A percentile compares a stretch with the other conserved stretches of the same genome.
Conservation (phyloP, 2,797 vertebrate species). For the Diplodus sargus region DNA sequence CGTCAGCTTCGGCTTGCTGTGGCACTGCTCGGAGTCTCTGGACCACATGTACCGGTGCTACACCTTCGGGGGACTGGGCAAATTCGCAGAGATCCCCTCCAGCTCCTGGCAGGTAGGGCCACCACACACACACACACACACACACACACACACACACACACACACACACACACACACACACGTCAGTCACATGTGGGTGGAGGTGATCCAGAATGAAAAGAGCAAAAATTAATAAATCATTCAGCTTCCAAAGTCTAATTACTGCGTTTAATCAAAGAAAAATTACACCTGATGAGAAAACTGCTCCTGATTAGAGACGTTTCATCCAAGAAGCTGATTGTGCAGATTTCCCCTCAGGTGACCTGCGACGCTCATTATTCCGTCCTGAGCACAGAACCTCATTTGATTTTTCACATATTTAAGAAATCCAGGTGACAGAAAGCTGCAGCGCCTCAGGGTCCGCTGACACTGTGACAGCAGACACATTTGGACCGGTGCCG, state of each 20-base stretch:
- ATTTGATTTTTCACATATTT: neutral
- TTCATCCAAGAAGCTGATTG: slow-evolving; percentile 15
- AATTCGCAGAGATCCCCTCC: slow-evolving; percentile 92
- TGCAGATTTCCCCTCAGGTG: neutral
- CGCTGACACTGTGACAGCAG: too few relatives aligned
- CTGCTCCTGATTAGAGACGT: slow-evolving; percentile 14
- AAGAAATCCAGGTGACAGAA: neutral
- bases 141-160: too few relatives aligned
- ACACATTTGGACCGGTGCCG: slow-evolving; percentile 27
- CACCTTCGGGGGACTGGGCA: slow-evolving; percentile 89
- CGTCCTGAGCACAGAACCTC: neutral
- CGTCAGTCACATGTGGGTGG: neutral
- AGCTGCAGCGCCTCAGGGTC: neutral
- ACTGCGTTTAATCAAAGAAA: slow-evolving; percentile 1
- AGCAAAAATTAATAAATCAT: neutral
- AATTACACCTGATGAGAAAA: neutral
- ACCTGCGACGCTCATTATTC: neutral
- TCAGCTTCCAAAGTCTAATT: neutral
- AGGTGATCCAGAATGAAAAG: neutral
- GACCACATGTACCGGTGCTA: slow-evolving; percentile 88
- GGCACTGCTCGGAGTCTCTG: slow-evolving; percentile 90
- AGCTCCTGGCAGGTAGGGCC: slow-evolving; percentile 92
- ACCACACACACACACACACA: neutral
- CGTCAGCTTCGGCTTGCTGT: slow-evolving; percentile 90
- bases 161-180: too few relatives aligned